These are phyloP conservation scores for Phengaris arion DNA, from an alignment of 2,888 invertebrate genomes.

Conservation along the genomic window DNA sequence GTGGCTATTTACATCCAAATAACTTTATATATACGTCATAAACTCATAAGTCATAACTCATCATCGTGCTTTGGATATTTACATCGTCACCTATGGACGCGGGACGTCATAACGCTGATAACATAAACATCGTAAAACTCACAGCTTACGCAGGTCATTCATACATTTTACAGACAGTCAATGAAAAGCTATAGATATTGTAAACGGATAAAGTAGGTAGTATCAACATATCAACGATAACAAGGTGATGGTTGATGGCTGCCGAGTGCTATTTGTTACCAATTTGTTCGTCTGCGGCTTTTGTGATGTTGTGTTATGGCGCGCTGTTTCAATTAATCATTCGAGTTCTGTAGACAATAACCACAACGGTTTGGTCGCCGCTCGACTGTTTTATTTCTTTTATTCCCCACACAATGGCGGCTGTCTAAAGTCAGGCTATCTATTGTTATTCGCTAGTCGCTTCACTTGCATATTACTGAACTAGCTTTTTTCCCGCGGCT, in stretches of 20 bases:
- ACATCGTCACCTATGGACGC: not conserved
- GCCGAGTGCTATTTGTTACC: not conserved
- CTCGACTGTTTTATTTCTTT: conserved; percentile 8
- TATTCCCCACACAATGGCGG: not conserved
- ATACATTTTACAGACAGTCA: not conserved
- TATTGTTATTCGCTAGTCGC: not conserved
- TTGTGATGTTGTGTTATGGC: conserved; percentile 1
- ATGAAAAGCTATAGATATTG: not conserved
- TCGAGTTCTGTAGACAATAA: not conserved
- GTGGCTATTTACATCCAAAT: not conserved
- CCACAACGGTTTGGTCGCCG: not conserved
- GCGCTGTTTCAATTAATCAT: not conserved
- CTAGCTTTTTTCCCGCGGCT: no score
- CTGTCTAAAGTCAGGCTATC: not conserved
- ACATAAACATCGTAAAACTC: not conserved
- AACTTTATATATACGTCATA: not conserved
- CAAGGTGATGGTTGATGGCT: not conserved
- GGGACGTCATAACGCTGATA: not conserved
- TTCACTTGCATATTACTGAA: not conserved
- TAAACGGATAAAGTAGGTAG: not conserved
- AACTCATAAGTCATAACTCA: not conserved
- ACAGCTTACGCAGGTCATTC: not conserved
- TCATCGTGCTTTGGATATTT: not conserved
- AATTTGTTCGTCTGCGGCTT: conserved; percentile 3
- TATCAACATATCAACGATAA: not conserved